Evolutionary conservation across 2,797 vertebrate species (phyloP), one percentile per base, ranked within the genome.

Genomic region (Thripadectes ignobilis): DNA sequence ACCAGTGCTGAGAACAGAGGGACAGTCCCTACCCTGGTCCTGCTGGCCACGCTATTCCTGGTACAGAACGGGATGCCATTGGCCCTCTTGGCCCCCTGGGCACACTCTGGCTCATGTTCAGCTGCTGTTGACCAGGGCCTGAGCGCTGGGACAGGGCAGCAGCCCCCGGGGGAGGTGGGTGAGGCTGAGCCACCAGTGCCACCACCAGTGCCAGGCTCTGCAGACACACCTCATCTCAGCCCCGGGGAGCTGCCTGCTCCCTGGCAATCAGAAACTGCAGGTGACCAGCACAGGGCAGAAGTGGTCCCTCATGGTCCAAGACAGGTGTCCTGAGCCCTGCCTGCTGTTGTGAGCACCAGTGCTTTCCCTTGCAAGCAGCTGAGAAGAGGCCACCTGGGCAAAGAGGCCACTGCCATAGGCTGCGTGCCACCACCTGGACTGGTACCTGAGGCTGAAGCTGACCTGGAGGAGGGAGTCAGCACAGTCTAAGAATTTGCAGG

Each of bases 331-430:
- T 2, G 8, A 43, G 26, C 17, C 5, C 23, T 7, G 32, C 59
- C 36, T 0, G 1, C 23, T 20, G 6, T 1, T 6, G 38, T 4
- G 3, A 3, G 43, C 0, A 0, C 63, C 4, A 7, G 3, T 21
- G 19, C 32, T 32, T 30, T 41, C 22, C 9, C 7, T 22, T 30
- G 1, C 32, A 2, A 51, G 43, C 27, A 2, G 13, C 10, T 38
- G 17, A 24, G 36, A 48, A 32, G 43, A 78, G 58, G 39, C 34
- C 20, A 7, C 9, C 0, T 2, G 4, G 14, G 48, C 58, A 3
- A 1, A 2, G 6, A 30, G 23, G 18, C 20, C 4, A 0, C 38
- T 32, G 38, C 29, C 5, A 3, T 8, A 10, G 54, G 57, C 3
- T 0, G 6, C 9, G 12, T 48, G 46, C 24, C 10, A 7, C 19